These are phyloP conservation scores for Ammodramus savannarum DNA, from an alignment of 2,113 vertebrate genomes.

Conservation along the genomic window DNA sequence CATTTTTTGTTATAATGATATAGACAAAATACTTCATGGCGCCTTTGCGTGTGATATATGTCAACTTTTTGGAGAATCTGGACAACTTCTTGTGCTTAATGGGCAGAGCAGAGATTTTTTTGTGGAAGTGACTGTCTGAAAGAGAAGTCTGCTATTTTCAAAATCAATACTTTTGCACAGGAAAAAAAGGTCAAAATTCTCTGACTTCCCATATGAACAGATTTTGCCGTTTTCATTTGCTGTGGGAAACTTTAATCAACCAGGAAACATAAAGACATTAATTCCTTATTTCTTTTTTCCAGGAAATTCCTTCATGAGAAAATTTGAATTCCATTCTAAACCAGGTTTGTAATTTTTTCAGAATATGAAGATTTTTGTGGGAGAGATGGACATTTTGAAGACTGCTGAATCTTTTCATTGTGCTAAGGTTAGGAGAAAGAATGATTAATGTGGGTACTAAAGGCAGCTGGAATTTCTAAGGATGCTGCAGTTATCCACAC, in stretches of 20 bases:
- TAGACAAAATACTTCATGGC: neutral
- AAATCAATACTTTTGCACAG: neutral
- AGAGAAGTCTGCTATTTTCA: neutral
- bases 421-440: neutral
- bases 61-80: neutral
- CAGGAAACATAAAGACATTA: neutral
- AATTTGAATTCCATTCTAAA: neutral
- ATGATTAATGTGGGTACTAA: neutral
- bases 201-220: neutral
- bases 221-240: neutral
- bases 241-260: neutral
- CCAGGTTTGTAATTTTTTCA: neutral
- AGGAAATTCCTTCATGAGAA: neutral
- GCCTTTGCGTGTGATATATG: neutral
- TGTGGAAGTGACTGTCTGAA: neutral
- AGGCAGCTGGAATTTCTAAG: neutral
- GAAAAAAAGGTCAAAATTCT: neutral
- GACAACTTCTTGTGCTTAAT: neutral
- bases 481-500: neutral
- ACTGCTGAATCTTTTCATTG: neutral
- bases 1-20: neutral
- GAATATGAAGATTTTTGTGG: neutral
- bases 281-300: neutral
- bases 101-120: neutral
- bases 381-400: neutral